These are phyloP conservation scores for Phortica magna DNA, from an alignment of 2,888 invertebrate species.

Conservation along the genomic window DNA sequence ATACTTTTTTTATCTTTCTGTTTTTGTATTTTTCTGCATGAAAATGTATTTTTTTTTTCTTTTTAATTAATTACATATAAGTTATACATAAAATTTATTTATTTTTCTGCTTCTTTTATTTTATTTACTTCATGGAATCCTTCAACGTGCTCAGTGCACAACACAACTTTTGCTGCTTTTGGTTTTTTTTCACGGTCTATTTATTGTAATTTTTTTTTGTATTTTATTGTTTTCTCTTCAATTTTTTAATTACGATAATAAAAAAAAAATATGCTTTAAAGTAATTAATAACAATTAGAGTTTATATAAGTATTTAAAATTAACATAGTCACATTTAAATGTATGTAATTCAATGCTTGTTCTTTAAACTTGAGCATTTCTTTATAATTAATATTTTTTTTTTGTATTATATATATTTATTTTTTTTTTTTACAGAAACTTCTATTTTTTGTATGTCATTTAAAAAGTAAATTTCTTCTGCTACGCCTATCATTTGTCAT, in stretches of 20 bases:
- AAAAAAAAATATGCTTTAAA: constrained; percentile 23
- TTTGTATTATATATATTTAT: constrained; percentile 5
- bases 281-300: constrained; percentile 9
- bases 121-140: constrained; percentile 23
- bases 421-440: constrained; percentile 29
- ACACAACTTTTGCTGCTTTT: constrained; percentile 8
- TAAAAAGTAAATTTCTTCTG: not conserved
- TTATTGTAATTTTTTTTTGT: constrained; percentile 5
- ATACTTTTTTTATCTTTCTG: not conserved
- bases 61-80: constrained; percentile 29
- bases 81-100: constrained; percentile 24
- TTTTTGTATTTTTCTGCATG: not conserved
- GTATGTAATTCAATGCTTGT: not conserved
- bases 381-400: not conserved
- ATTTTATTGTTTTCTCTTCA: constrained; percentile 24
- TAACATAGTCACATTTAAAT: constrained; percentile 6
- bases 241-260: constrained; percentile 24
- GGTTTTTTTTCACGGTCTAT: not conserved
- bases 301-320: constrained; percentile 1
- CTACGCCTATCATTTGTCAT: not conserved
- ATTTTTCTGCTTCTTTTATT: constrained; percentile 20
- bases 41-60: constrained; percentile 19
- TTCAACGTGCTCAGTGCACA: not conserved
- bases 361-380: not conserved
- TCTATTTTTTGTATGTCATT: not conserved